Conservation (phyloP, 2,888 invertebrate species). For the Noctua janthe region DNA sequence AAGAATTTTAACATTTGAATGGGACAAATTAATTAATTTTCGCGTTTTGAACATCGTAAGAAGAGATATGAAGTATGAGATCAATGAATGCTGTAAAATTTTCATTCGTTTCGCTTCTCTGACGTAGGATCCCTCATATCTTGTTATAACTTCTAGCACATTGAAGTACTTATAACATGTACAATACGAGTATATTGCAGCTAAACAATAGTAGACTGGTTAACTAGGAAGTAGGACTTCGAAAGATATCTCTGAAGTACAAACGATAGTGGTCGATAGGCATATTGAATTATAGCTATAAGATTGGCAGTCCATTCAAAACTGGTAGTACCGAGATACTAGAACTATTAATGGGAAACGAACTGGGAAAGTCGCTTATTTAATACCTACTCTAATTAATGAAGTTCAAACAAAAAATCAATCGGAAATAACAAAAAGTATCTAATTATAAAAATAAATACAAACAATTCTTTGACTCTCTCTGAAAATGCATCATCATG, state of each 20-base stretch:
- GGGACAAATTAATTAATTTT: conserved; percentile 60
- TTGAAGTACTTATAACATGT: background rate
- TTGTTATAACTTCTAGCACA: conserved; percentile 17
- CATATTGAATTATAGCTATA: background rate
- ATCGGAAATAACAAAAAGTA: too few species aligned
- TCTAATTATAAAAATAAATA: too few species aligned
- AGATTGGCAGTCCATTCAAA: too few species aligned
- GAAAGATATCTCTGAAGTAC: conserved; percentile 13
- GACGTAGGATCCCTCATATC: conserved; percentile 32
- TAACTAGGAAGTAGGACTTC: conserved; percentile 14
- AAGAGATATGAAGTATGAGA: conserved; percentile 41
- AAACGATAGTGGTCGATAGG: background rate
- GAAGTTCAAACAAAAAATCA: too few species aligned
- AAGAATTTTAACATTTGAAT: conserved; percentile 62
- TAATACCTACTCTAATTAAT: too few species aligned
- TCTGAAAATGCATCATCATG: too few species aligned
- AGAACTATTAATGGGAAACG: too few species aligned
- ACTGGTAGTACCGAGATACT: too few species aligned
- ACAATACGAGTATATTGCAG: background rate
- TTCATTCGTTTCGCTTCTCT: conserved; percentile 49
- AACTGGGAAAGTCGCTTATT: too few species aligned
- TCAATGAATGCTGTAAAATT: conserved; percentile 63
- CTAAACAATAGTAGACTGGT: background rate
- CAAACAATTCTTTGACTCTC: too few species aligned
- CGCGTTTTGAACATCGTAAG: conserved; percentile 43